Conservation (phyloP, 2,888 invertebrate genomes). For the Cloeon dipterum region DNA sequence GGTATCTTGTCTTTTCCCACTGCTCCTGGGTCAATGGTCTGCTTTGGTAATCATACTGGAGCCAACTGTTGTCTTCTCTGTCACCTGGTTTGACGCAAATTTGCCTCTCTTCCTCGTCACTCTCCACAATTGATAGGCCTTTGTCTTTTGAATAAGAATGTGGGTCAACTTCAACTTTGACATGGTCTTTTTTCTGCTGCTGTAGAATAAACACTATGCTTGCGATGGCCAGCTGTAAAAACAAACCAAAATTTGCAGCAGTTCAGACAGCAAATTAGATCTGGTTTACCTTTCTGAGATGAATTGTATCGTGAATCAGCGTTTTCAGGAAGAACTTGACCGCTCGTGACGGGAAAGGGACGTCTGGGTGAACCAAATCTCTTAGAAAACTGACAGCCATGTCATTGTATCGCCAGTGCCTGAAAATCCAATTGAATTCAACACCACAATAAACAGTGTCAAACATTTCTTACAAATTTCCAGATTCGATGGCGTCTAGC, state of each 20-base stretch:
- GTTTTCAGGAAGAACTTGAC: conserved; percentile 38
- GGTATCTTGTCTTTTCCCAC: conserved; percentile 48
- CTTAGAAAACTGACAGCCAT: conserved; percentile 51
- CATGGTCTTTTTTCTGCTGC: conserved; percentile 44
- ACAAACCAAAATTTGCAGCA: conserved; percentile 1
- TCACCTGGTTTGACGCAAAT: conserved; percentile 20
- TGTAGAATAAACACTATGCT: conserved; percentile 38
- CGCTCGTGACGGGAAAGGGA: conserved; percentile 33
- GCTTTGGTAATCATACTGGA: conserved; percentile 36
- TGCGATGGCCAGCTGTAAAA: conserved; percentile 26
- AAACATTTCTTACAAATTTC: conserved; percentile 21
- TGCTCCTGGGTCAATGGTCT: conserved; percentile 36
- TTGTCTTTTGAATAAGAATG: conserved; percentile 17
- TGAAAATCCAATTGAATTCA: conserved; percentile 14
- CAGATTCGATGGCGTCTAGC: conserved; percentile 27
- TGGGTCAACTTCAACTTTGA: conserved; percentile 33
- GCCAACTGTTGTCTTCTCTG: conserved; percentile 48
- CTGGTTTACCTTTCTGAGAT: conserved; percentile 34
- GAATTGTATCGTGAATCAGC: conserved; percentile 52
- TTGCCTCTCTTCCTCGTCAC: conserved; percentile 8
- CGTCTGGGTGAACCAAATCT: conserved; percentile 45
- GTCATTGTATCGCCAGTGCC: conserved; percentile 64
- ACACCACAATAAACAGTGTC: background rate
- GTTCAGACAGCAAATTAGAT: background rate
- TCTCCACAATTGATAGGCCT: conserved; percentile 10